A percentile compares a stretch with the other conserved stretches of the same genome.
Conservation (phyloP, 2,888 invertebrate species). For the Agapostemon virescens region DNA sequence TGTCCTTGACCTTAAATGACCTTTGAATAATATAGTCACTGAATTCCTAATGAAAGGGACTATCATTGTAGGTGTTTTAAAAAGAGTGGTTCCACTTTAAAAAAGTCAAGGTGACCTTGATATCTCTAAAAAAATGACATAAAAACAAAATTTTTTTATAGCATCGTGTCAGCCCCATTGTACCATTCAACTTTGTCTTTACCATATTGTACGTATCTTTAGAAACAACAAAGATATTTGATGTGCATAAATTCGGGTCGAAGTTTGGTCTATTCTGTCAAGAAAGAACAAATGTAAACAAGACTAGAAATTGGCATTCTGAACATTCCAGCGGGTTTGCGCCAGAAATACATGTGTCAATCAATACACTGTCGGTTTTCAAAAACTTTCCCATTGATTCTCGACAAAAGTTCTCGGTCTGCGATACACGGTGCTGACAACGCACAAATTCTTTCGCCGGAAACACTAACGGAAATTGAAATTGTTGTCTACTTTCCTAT, state of each 20-base stretch:
- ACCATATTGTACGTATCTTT: no score
- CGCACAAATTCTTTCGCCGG: constrained; percentile 1
- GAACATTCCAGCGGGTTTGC: constrained; percentile 22
- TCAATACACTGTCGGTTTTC: constrained; percentile 11
- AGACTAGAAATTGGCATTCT: constrained; percentile 25
- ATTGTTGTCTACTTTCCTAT: background rate
- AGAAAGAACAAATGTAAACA: constrained; percentile 1
- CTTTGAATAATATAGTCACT: no score
- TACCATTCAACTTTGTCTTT: no score
- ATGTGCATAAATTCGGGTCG: background rate
- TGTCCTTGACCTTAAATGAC: no score
- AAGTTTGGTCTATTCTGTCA: background rate
- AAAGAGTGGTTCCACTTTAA: no score
- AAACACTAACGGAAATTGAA: background rate
- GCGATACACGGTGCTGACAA: background rate
- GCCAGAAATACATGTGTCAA: constrained; percentile 17
- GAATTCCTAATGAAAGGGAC: no score
- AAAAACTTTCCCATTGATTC: constrained; percentile 8
- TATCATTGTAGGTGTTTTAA: no score
- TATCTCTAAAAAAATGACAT: no score
- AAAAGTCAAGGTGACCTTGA: no score
- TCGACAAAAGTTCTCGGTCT: background rate
- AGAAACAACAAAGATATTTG: no score
- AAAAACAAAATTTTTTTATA: no score
- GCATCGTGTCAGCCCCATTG: no score